Evolutionary conservation across 2,888 invertebrate genomes (phyloP), one percentile per base, ranked within the genome.

Genomic region (Zaprionus obscuricornis): DNA sequence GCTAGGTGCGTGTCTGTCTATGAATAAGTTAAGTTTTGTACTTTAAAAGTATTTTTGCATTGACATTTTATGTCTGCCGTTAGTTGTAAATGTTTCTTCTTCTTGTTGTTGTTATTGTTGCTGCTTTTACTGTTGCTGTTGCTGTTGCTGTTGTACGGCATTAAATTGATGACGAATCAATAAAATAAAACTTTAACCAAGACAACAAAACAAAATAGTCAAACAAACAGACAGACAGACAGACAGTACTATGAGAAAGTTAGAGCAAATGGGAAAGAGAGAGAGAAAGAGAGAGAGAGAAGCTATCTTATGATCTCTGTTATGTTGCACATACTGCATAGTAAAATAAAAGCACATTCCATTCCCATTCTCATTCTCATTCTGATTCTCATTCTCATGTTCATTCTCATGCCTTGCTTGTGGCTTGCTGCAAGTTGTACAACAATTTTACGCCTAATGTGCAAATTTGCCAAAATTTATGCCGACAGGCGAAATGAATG

Each of bases 401-500:
- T n/a, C n/a, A n/a, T n/a, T n/a, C n/a, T n/a, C n/a, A n/a, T n/a
- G n/a, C n/a, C n/a, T n/a, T n/a, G n/a, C n/a, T n/a, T n/a, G n/a
- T n/a, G n/a, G n/a, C n/a, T n/a, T n/a, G n/a, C n/a, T n/a, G n/a
- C n/a, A n/a, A n/a, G n/a, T n/a, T n/a, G n/a, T 14, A 51, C 11
- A 56, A 51, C 47, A 54, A 58, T 74, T 56, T 65, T 57, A 65
- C 82, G 85, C 71, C 85, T 74, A 82, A 85, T 85, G 85, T 81
- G 85, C 64, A 50, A 85, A 85, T 78, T 82, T 75, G 83, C 54
- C 51, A 58, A 75, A 85, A 85, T 85, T 76, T 76, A 79, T 79
- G 84, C 71, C 76, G 85, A 78, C 85, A 79, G 71, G 62, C 83
- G 58, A 64, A 67, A 64, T 66, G 82, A 43, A 59, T 51, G 74